These are phyloP conservation scores for Drosophila nasuta DNA, from an alignment of 1,140 invertebrate genomes.

Conservation along the genomic window DNA sequence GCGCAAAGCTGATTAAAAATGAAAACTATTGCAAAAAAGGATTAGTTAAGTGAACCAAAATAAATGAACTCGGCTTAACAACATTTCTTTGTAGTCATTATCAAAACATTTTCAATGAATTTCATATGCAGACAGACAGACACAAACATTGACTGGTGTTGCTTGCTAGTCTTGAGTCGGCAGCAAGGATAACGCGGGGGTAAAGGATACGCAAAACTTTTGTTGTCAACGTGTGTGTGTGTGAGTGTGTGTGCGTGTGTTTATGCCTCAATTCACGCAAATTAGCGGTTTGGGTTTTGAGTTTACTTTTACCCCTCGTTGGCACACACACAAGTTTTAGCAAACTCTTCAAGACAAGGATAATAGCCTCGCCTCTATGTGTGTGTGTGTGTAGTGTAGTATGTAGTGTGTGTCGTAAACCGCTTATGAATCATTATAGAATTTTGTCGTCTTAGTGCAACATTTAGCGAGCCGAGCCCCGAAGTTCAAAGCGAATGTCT, in stretches of 20 bases:
- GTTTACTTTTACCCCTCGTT: constrained; percentile 33
- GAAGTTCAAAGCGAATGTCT: constrained; percentile 80
- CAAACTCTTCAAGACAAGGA: constrained; percentile 62
- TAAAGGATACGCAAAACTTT: constrained; percentile 60
- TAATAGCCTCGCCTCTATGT: constrained; percentile 35
- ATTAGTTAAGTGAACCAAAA: constrained; percentile 83
- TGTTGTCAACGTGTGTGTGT: constrained; percentile 36
- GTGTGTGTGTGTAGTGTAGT: constrained; percentile 27
- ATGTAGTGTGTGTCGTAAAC: constrained; percentile 55
- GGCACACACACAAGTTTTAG: constrained; percentile 52
- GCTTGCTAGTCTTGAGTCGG: constrained; percentile 7
- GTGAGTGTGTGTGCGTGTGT: constrained; percentile 27
- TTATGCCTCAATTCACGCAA: constrained; percentile 72
- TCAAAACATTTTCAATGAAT: constrained; percentile 75
- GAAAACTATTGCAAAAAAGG: constrained; percentile 80
- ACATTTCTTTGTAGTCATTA: constrained; percentile 79
- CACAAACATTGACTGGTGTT: constrained; percentile 18
- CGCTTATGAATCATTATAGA: constrained; percentile 82
- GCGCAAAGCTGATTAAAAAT: constrained; percentile 79
- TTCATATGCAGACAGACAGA: constrained; percentile 54
- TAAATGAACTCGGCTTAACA: constrained; percentile 81
- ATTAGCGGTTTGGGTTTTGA: constrained; percentile 69
- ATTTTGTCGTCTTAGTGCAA: constrained; percentile 65
- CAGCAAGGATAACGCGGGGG: constrained; percentile 1
- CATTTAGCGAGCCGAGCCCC: constrained; percentile 40